Evolutionary conservation across 30 jellyfish, hydroid and myxozoan genomes (phyloP).

Genomic region (Hydractinia echinata): DNA sequence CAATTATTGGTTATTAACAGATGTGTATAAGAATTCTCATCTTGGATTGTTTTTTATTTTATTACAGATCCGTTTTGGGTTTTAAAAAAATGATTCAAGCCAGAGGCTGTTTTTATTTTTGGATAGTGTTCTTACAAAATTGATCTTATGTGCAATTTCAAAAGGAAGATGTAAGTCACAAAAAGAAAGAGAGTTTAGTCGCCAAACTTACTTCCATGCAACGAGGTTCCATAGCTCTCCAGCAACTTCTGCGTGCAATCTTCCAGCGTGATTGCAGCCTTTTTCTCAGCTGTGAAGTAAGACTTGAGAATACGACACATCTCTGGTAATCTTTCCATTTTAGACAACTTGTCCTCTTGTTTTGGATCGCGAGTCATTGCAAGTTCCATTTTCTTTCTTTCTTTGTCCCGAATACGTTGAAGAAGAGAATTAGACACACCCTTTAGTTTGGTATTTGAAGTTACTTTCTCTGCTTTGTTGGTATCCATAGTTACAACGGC

Average conservation of each 20-base stretch:
- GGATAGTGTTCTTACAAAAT: no score
- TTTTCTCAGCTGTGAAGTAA: constrained; percentile 79
- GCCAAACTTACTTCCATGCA: constrained; percentile 10
- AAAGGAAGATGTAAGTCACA: no score
- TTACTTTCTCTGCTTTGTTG: not conserved
- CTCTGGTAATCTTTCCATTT: constrained; percentile 74
- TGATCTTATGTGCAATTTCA: no score
- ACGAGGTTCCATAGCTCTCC: constrained; percentile 50
- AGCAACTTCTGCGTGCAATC: constrained; percentile 70
- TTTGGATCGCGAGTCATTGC: constrained; percentile 84
- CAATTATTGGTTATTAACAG: no score
- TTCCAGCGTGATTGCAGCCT: constrained; percentile 81
- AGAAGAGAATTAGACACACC: constrained; percentile 73
- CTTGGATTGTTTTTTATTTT: no score
- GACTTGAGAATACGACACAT: constrained; percentile 71
- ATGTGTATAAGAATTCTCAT: no score
- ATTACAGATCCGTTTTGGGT: no score
- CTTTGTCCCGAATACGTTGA: constrained; percentile 81
- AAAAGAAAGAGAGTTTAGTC: not conserved
- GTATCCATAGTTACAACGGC: not conserved
- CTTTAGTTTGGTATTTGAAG: constrained; percentile 32
- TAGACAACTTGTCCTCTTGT: constrained; percentile 47
- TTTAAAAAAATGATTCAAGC: no score
- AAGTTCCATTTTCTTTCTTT: constrained; percentile 56
- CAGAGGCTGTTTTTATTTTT: no score